Evolutionary conservation across 1,140 invertebrate species (phyloP).

Genomic region (Caenorhabditis inopinata): DNA sequence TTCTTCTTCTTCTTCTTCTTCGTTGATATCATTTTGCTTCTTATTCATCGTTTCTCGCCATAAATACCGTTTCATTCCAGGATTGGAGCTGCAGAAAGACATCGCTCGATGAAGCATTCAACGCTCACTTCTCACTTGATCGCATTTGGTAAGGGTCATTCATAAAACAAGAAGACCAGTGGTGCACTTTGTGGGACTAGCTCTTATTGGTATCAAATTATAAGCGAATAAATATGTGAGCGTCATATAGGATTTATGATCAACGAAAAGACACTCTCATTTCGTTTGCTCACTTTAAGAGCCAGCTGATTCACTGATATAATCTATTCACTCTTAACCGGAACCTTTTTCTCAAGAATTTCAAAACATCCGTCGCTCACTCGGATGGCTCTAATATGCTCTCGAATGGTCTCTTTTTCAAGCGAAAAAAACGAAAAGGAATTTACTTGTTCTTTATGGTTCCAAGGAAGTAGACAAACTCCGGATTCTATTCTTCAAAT

Average conservation of each 20-base stretch:
- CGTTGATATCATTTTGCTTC: neutral
- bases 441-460: constrained; percentile 17
- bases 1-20: neutral
- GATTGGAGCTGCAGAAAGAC: neutral
- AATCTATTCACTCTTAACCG: constrained; percentile 17
- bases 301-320: constrained; percentile 23
- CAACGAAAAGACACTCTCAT: neutral
- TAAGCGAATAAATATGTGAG: too few relatives aligned
- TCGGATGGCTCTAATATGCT: constrained; percentile 22
- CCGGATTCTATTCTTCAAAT: neutral
- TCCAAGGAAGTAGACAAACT: constrained; percentile 9
- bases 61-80: neutral
- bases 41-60: neutral
- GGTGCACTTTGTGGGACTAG: too few relatives aligned
- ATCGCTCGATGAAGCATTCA: constrained; percentile 16
- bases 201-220: too few relatives aligned
- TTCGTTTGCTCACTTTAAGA: neutral
- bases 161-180: neutral
- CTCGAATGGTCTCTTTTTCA: neutral
- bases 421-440: neutral
- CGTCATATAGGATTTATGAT: too few relatives aligned
- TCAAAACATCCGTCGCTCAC: neutral
- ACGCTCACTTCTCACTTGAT: constrained; percentile 15
- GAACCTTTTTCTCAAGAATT: neutral
- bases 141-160: neutral